Evolutionary conservation across 2,797 vertebrate genomes (phyloP).

Genomic region (Heteromormyrus szaboi): DNA sequence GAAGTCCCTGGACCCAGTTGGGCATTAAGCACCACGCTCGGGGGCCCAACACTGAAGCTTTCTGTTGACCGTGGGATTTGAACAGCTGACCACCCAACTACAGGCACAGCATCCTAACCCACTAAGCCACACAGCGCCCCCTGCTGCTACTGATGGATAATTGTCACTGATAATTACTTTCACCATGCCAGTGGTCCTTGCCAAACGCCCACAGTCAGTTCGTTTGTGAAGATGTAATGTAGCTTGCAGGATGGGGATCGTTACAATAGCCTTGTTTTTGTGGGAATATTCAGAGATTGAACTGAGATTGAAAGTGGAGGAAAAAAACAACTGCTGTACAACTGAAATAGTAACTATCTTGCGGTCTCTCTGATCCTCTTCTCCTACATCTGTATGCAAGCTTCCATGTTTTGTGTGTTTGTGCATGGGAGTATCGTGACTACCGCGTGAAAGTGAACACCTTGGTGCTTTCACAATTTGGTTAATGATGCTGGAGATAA

Average conservation of each 20-base stretch:
- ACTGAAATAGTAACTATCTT: not conserved
- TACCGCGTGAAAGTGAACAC: not conserved
- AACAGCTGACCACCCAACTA: not conserved
- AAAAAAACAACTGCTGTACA: not conserved
- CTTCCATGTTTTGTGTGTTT: not conserved
- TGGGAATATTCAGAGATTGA: not conserved
- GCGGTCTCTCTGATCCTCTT: not conserved
- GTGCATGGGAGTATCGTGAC: not conserved
- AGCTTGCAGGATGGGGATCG: not conserved
- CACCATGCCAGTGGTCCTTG: not conserved
- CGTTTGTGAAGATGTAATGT: not conserved
- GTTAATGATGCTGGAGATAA: constrained; percentile 39
- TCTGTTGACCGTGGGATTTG: not conserved
- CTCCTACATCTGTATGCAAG: not conserved
- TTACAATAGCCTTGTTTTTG: not conserved
- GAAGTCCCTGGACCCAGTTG: not conserved
- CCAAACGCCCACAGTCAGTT: not conserved
- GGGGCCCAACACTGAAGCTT: not conserved
- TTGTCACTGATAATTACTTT: not conserved
- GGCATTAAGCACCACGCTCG: not conserved
- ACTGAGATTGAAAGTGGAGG: not conserved
- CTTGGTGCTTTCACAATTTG: constrained; percentile 46
- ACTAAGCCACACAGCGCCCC: not conserved
- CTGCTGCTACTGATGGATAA: not conserved
- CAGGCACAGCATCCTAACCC: not conserved